Percentiles rank a stretch among this genome's conserved stretches.
phyloP scores from a whole-genome alignment of 37 sponge, comb jelly and placozoan genomes.

The Chondrosia reniformis region DNA sequence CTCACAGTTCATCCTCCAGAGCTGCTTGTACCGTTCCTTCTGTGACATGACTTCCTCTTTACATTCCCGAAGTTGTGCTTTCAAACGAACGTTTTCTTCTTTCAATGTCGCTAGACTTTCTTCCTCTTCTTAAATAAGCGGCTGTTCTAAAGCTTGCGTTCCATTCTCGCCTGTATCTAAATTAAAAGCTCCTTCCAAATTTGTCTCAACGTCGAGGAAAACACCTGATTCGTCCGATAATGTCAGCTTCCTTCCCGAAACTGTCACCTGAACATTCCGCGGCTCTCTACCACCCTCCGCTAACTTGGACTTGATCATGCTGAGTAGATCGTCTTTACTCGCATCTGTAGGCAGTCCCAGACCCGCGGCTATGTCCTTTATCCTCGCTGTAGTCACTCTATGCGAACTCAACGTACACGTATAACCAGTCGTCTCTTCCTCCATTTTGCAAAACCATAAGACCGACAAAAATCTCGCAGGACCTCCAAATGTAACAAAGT shows the following conservation, averaged over 20 bases:
- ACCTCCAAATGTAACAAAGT: conserved; percentile 2
- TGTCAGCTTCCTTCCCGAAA: background rate
- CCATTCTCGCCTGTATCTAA: background rate
- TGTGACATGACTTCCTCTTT: background rate
- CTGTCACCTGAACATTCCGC: background rate
- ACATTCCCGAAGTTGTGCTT: background rate
- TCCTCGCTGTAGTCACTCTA: background rate
- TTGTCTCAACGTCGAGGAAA: background rate
- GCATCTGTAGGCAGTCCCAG: conserved; percentile 4
- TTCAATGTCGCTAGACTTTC: background rate
- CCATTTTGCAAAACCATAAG: no score
- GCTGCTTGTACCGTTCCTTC: background rate
- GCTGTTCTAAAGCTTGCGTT: background rate
- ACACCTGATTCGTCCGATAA: background rate
- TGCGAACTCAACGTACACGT: background rate
- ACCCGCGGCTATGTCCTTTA: background rate
- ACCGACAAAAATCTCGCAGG: background rate
- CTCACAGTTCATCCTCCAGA: background rate
- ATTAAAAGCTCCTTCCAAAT: background rate
- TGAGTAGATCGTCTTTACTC: background rate
- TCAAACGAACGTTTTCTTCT: background rate
- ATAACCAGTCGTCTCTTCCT: no score
- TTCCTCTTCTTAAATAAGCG: background rate
- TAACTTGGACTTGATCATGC: background rate
- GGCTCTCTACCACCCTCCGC: background rate